Conservation (phyloP, 2,113 vertebrate genomes). For the Proteles cristata region DNA sequence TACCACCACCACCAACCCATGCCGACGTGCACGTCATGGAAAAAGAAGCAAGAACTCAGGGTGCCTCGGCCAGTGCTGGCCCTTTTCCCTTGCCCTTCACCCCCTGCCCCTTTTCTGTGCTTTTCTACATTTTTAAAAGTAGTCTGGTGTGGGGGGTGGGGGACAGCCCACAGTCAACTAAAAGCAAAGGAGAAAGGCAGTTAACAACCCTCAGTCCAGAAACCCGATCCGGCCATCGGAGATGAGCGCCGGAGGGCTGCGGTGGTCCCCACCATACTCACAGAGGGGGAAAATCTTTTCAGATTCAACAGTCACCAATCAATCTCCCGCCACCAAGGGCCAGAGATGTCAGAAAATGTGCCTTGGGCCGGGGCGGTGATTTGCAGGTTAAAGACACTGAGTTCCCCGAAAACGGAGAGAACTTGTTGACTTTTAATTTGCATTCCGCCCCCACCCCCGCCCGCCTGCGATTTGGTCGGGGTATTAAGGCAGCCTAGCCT, state of each 20-base stretch:
- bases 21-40: constrained; percentile 77
- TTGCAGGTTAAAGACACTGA: not conserved
- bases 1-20: not conserved
- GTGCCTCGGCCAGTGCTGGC: not conserved
- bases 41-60: constrained; percentile 67
- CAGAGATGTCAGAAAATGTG: not conserved
- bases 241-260: not conserved
- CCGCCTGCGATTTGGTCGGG: not conserved
- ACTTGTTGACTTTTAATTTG: constrained; percentile 31
- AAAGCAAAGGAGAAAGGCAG: not conserved
- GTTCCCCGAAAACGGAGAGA: constrained; percentile 9
- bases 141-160: not conserved
- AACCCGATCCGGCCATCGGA: not conserved
- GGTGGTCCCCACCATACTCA: not conserved
- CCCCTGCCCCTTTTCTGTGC: not conserved
- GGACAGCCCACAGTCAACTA: not conserved
- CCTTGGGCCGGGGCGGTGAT: not conserved
- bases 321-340: not conserved
- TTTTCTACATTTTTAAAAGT: not conserved
- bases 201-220: not conserved
- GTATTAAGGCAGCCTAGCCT: not conserved
- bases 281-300: not conserved
- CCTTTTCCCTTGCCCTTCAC: not conserved
- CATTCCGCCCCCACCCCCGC: not conserved
- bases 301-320: not conserved